Evolutionary conservation across 2,113 vertebrate genomes (phyloP).

Genomic region (Platycercus adscitus): DNA sequence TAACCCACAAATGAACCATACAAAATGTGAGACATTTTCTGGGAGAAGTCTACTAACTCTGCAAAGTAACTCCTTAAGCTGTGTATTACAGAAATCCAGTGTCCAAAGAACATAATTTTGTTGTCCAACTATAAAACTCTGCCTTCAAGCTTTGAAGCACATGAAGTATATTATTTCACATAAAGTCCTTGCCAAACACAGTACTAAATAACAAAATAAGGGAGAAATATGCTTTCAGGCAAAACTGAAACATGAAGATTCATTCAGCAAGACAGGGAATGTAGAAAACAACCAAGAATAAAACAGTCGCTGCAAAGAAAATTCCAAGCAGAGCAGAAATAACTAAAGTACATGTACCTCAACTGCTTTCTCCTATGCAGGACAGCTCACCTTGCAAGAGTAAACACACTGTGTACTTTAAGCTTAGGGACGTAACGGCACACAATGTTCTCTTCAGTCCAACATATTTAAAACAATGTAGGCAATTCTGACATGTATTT

Average conservation of each 20-base stretch:
- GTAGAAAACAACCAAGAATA: neutral
- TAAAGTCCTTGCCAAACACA: neutral
- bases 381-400: neutral
- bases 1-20: neutral
- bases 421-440: neutral
- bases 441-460: neutral
- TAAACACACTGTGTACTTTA: neutral
- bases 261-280: neutral
- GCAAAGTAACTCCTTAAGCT: neutral
- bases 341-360: neutral
- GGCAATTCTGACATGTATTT: neutral
- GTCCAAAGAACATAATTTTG: constrained; percentile 15
- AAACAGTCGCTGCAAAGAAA: neutral
- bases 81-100: neutral
- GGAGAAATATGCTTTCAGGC: constrained; percentile 46
- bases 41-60: neutral
- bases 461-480: neutral
- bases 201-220: constrained; percentile 42
- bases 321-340: neutral
- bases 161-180: neutral
- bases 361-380: neutral
- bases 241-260: constrained; percentile 29
- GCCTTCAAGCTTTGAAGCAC: neutral
- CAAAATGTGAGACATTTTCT: neutral
- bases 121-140: constrained; percentile 24